Evolutionary conservation across 2,888 invertebrate genomes (phyloP), one percentile per base, ranked within the genome.

Genomic region (Iselma pallidipennis): DNA sequence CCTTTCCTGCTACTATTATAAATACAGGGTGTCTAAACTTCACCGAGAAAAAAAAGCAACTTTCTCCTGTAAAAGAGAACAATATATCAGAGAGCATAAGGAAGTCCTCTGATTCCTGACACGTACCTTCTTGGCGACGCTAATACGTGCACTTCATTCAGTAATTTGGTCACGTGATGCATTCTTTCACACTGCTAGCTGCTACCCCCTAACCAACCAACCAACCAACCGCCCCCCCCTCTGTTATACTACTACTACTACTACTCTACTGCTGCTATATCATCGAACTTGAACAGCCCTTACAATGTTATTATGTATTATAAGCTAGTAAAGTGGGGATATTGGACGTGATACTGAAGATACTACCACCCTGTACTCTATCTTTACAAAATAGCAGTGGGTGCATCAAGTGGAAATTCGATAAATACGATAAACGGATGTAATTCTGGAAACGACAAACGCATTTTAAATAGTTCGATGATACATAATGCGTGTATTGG

Each of bases 81-180:
- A 37, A 37, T 37, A 37, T 37, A 16, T 37, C 16, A 37, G 37
- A 37, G 2, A 37, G 37, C 16, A 37, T 37, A 16, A 37, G 37
- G 37, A 37, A 37, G 37, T 37, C 37, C 37, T 16, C 37, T 66
- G 71, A 74, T 75, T 76, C 74, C 58, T 66, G 68, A 70, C 73
- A 70, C 71, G 74, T 75, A 61, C 65, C 60, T 66, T 71, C 65
- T 62, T 59, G 66, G 74, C 69, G 72, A 71, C 70, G 69, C 76
- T 78, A 79, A 80, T 80, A 77, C 79, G 75, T 68, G 37, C 37
- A 71, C 72, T 76, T 79, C 79, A 77, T 80, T 79, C 76, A 74
- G 79, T 76, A 81, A 81, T 80, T 80, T 76, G 75, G 81, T 82
- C 81, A 82, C 81, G 81, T 78, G 80, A 73, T 71, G 76, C 76